Percentiles rank a stretch among this genome's conserved stretches.
Evolutionary conservation across 2,888 invertebrate genomes (phyloP).

Genomic region (Laothoe populi): DNA sequence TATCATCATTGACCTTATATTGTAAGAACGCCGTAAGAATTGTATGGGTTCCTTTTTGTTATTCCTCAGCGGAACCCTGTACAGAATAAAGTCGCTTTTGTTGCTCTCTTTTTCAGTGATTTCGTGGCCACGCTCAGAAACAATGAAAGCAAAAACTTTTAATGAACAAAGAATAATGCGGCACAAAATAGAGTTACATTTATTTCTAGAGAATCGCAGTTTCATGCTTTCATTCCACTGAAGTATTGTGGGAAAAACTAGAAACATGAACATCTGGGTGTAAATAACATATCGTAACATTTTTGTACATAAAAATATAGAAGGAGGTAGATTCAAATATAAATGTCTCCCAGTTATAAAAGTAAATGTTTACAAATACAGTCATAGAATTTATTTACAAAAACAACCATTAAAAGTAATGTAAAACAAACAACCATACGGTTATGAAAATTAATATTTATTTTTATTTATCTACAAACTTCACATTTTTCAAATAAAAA

Average conservation of each 20-base stretch:
- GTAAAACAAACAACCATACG: too few relatives aligned
- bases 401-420: too few relatives aligned
- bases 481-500: too few relatives aligned
- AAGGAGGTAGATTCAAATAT: too few relatives aligned
- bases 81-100: conserved; percentile 15
- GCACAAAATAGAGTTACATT: conserved; percentile 33
- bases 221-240: conserved; percentile 30
- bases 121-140: conserved; percentile 24
- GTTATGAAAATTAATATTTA: too few relatives aligned
- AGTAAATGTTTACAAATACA: too few relatives aligned
- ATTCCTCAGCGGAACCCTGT: not conserved
- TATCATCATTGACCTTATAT: too few relatives aligned
- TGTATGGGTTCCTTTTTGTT: not conserved
- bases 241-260: not conserved
- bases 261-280: not conserved
- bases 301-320: not conserved
- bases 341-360: too few relatives aligned
- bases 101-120: conserved; percentile 18
- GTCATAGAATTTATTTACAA: too few relatives aligned
- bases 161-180: conserved; percentile 45
- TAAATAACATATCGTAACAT: not conserved
- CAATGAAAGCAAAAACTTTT: conserved; percentile 44
- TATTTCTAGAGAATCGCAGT: conserved; percentile 34
- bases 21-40: too few relatives aligned
- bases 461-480: too few relatives aligned